These are phyloP conservation scores for Laticauda colubrina DNA, from an alignment of 2,113 vertebrate genomes.

Conservation along the genomic window DNA sequence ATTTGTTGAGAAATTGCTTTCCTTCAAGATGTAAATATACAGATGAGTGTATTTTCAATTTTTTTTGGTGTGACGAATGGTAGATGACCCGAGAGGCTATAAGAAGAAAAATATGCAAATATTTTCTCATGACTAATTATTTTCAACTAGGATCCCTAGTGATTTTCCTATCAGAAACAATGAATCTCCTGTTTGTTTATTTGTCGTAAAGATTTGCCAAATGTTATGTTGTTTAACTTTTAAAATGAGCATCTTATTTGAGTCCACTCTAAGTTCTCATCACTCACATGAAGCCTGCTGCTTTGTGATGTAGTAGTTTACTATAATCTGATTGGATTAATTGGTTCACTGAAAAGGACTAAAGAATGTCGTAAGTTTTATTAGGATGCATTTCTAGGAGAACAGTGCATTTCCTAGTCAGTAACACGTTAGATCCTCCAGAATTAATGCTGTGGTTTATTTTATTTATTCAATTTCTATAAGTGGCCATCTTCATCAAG, in stretches of 20 bases:
- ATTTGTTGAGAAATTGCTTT: not conserved
- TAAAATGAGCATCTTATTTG: slow-evolving; percentile 11
- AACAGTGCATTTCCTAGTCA: not conserved
- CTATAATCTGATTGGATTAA: slow-evolving; percentile 48
- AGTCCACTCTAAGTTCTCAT: slow-evolving; percentile 38
- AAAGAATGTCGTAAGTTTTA: slow-evolving; percentile 14
- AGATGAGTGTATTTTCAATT: not conserved
- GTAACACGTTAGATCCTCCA: not conserved
- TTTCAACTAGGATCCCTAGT: not conserved
- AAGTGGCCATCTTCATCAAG: not conserved
- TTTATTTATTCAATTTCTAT: not conserved
- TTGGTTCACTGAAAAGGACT: slow-evolving; percentile 26
- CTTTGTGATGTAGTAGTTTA: slow-evolving; percentile 36
- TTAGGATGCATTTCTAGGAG: slow-evolving; percentile 32
- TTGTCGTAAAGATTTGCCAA: not conserved
- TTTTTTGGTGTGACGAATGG: not conserved
- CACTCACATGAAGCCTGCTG: slow-evolving; percentile 51
- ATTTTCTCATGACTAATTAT: not conserved
- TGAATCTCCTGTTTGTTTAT: fast-evolving
- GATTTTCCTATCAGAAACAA: not conserved
- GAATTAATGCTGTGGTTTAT: not conserved
- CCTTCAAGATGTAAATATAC: not conserved
- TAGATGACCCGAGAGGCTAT: not conserved
- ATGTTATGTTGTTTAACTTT: not conserved
- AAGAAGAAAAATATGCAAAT: not conserved